Evolutionary conservation across 2,888 invertebrate species (phyloP), one percentile per base, ranked within the genome.

Genomic region (Polia nebulosa): DNA sequence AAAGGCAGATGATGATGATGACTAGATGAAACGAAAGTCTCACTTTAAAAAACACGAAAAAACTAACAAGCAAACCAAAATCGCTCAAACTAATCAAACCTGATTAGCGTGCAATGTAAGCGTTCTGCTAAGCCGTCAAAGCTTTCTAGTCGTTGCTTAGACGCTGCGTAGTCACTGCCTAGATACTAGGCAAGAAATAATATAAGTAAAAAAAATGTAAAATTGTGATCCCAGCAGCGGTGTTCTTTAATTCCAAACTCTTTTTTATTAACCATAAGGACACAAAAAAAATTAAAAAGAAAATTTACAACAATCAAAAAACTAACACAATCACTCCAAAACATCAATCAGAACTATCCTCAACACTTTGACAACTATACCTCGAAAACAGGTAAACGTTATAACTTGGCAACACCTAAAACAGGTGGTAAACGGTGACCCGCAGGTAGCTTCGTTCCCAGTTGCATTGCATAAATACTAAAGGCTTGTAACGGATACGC

Each of bases 361-460:
- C 11, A 22, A 36, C 1, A 29, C 25, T 27, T 32, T 27, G 17
- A 39, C 27, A 0, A 6, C 4, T 17, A 57, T 49, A 58, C 66
- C 78, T 56, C 13, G 0, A 41, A 57, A 25, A 17, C 17, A 25
- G 13, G 84, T 20, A 41, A 59, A 53, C 34, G 17, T 44, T 17
- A 45, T 45, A 63, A 62, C 29, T 44, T 80, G 72, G 82, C 68
- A 82, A 79, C 75, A 78, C 70, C 8, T 1, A 25, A 73, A 62
- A 84, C 83, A 85, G 79, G 85, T 85, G 83, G 76, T 82, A 66
- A 72, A 53, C 53, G 69, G 61, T 75, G 80, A 70, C 82, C 82
- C 78, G 69, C 80, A 82, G 84, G 80, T 83, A 84, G 78, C 62
- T 76, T 63, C 68, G 71, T 69, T 75, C 79, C 79, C 79, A 68